Evolutionary conservation across 1,140 invertebrate species (phyloP), one percentile per base, ranked within the genome.

Genomic region (Euura saliciscinereae): DNA sequence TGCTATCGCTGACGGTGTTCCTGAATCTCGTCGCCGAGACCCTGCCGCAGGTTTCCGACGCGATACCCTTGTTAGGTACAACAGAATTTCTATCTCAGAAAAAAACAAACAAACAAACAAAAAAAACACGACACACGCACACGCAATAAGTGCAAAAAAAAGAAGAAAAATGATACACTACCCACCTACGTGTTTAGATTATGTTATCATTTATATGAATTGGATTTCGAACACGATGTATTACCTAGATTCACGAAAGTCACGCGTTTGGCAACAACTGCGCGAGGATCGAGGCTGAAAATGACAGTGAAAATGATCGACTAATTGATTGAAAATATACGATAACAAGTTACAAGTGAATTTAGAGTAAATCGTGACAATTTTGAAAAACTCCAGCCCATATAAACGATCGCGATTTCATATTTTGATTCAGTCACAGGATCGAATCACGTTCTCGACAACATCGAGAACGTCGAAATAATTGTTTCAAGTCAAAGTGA

Each of bases 1-100:
- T 99, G 89, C 97, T 99, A 88, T 99, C 98, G 89, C 93, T 99
- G 92, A 99, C 98, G 90, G 98, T 99, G 90, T 99, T 99, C 93
- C 94, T 96, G 91, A 96, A 96, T 92, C 92, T 97, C 89, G 95
- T 98, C 87, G 95, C 96, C 83, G 96, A 97, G 92, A 97, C 95
- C 88, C 93, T 97, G 91, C 96, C 96, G 86, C 94, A 96, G 91
- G 95, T 96, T 89, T 97, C 96, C 89, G 96, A 97, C 89, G 95
- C 95, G 89, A 95, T 97, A 90, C 95, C 95, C 90, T 89, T 97
- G 92, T 94, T 96, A 96, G 94, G 95, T 96, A 96, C 90, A 86
- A 83, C 72, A 71, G 77, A 81, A 74, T 78, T 78, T 77, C 77
- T 78, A n/a, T 42, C 28, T 28, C 28, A 28, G 28, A 28, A 28